These are phyloP conservation scores for Hippasteria phrygiana DNA, from an alignment of 53 echinoderm and acorn worm species.

Conservation along the genomic window DNA sequence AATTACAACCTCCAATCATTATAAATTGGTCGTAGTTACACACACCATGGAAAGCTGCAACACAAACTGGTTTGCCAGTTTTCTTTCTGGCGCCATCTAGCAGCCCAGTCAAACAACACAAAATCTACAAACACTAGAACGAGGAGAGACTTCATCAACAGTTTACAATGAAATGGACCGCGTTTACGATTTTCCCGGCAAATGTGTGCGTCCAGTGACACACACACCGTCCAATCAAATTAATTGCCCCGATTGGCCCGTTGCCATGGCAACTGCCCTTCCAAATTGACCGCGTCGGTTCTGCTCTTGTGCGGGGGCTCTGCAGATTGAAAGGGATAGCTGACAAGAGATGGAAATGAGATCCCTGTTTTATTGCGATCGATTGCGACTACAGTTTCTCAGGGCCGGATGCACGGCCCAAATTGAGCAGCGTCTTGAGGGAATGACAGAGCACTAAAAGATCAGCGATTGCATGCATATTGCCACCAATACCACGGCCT, in stretches of 20 bases:
- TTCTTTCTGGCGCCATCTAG: no score
- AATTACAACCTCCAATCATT: no score
- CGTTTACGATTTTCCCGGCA: constrained; percentile 12
- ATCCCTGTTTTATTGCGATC: constrained; percentile 32
- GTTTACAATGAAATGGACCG: background rate
- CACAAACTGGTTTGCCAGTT: no score
- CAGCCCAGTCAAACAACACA: background rate
- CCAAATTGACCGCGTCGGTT: constrained; percentile 9
- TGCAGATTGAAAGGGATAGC: background rate
- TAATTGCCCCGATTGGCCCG: constrained; percentile 1
- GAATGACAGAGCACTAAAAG: no score
- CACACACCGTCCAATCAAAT: constrained; percentile 29
- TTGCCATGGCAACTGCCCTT: constrained; percentile 26
- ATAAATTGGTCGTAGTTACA: no score
- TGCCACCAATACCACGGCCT: no score
- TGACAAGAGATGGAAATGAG: constrained; percentile 16
- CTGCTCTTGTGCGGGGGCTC: background rate
- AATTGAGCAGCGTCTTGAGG: background rate
- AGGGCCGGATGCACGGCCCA: background rate
- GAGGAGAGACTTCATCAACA: background rate
- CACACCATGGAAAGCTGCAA: no score
- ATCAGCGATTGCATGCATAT: no score
- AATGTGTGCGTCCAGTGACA: background rate
- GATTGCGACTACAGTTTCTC: background rate
- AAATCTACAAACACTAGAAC: background rate